A percentile compares a stretch with the other conserved stretches of the same genome.
Evolutionary conservation across 2,888 invertebrate species (phyloP).

Genomic region (Xanthia togata): DNA sequence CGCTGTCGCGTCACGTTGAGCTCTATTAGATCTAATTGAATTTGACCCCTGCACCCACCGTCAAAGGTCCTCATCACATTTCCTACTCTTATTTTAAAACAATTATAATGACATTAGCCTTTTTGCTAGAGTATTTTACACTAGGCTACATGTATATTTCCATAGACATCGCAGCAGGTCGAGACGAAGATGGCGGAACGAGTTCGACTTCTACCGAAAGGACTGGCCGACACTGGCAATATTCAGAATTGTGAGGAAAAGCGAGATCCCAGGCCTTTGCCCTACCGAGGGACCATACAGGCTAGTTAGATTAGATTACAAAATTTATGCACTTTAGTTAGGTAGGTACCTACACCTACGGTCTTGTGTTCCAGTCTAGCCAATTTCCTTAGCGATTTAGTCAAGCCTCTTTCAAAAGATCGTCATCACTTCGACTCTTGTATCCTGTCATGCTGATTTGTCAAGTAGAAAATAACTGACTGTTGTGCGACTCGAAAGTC

Average conservation of each 20-base stretch:
- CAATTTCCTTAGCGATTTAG: neutral
- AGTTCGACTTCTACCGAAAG: too few relatives aligned
- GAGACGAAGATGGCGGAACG: too few relatives aligned
- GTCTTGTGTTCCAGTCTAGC: neutral
- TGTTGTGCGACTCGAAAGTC: conserved; percentile 18
- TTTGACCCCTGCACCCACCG: conserved; percentile 48
- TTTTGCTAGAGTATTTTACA: conserved; percentile 5
- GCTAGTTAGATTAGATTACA: too few relatives aligned
- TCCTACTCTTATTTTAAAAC: conserved; percentile 19
- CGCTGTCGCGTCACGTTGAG: conserved; percentile 23
- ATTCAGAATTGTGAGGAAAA: too few relatives aligned
- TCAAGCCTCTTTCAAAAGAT: conserved; percentile 1
- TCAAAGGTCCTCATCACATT: conserved; percentile 47
- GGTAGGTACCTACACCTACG: neutral
- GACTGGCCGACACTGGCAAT: too few relatives aligned
- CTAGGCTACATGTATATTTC: conserved; percentile 1
- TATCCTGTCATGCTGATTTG: neutral
- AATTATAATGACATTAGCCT: conserved; percentile 41
- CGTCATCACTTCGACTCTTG: neutral
- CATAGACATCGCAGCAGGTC: neutral
- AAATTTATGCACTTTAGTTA: neutral
- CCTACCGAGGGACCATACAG: too few relatives aligned
- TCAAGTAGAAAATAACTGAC: conserved; percentile 1
- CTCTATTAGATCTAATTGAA: conserved; percentile 52
- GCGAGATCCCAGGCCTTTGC: too few relatives aligned